Evolutionary conservation across 2,113 vertebrate genomes (phyloP).

Genomic region (Hypocryptadius cinnamomeus): DNA sequence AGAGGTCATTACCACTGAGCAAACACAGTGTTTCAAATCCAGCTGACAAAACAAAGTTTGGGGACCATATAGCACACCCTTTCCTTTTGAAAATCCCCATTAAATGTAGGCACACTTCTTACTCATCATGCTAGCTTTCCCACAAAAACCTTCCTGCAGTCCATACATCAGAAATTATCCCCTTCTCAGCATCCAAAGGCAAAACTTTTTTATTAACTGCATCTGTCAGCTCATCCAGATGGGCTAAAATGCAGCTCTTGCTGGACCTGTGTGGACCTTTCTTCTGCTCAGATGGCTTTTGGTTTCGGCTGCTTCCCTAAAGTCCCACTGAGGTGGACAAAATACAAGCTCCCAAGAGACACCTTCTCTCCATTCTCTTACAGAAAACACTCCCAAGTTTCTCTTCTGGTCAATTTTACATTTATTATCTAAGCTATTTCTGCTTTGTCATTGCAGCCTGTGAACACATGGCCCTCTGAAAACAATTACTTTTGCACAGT

Average conservation of each 20-base stretch:
- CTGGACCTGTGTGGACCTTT: background rate
- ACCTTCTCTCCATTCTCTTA: background rate
- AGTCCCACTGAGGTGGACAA: background rate
- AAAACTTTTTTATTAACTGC: background rate
- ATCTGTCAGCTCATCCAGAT: background rate
- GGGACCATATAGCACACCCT: background rate
- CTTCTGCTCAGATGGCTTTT: background rate
- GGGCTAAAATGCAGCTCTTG: background rate
- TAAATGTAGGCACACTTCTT: background rate
- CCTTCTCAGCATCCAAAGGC: background rate
- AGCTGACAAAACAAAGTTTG: constrained; percentile 1
- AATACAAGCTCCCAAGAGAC: background rate
- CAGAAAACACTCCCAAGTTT: background rate
- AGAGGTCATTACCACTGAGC: background rate
- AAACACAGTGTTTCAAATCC: background rate
- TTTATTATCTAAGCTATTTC: background rate
- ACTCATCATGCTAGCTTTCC: background rate
- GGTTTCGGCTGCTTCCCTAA: background rate
- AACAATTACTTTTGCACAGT: background rate
- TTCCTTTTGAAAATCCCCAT: background rate
- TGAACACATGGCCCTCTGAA: background rate
- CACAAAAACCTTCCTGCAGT: background rate
- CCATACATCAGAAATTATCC: background rate
- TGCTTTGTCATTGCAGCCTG: background rate
- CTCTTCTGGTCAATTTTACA: background rate